These are phyloP conservation scores for Ochotona curzoniae DNA, from an alignment of 2,113 vertebrate species.

Conservation along the genomic window DNA sequence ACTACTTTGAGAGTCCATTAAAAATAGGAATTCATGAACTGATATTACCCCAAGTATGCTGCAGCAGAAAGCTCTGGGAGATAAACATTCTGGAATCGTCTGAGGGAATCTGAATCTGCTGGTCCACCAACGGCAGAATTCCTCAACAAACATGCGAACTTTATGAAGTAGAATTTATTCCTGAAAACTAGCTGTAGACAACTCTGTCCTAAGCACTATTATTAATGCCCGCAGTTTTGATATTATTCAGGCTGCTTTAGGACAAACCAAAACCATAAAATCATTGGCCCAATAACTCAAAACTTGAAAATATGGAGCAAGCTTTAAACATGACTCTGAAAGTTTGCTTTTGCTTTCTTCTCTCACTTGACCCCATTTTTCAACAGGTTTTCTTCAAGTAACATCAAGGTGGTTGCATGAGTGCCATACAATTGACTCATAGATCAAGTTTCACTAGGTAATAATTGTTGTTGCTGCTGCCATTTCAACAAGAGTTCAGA, in stretches of 20 bases:
- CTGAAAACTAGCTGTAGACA: constrained; percentile 27
- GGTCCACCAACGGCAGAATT: not conserved
- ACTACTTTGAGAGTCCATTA: not conserved
- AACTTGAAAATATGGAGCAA: not conserved
- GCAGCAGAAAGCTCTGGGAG: not conserved
- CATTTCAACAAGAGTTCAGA: not conserved
- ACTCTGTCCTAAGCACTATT: constrained; percentile 5
- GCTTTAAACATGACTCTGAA: not conserved
- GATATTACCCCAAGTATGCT: not conserved
- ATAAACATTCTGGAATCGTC: not conserved
- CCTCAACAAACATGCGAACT: not conserved
- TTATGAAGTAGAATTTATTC: not conserved
- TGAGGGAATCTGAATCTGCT: not conserved
- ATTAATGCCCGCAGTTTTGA: not conserved
- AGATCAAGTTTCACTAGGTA: not conserved
- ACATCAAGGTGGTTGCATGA: not conserved
- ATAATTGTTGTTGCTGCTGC: not conserved
- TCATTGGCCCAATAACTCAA: not conserved
- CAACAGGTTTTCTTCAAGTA: not conserved
- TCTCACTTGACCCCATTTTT: not conserved
- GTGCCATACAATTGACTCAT: not conserved
- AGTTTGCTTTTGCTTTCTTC: not conserved
- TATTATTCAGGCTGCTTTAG: not conserved
- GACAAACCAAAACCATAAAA: not conserved
- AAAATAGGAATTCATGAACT: constrained; percentile 1